Percentiles rank a stretch among this genome's conserved stretches.
phyloP scores from a whole-genome alignment of 2,888 invertebrate genomes.

The Conops quadrifasciatus region DNA sequence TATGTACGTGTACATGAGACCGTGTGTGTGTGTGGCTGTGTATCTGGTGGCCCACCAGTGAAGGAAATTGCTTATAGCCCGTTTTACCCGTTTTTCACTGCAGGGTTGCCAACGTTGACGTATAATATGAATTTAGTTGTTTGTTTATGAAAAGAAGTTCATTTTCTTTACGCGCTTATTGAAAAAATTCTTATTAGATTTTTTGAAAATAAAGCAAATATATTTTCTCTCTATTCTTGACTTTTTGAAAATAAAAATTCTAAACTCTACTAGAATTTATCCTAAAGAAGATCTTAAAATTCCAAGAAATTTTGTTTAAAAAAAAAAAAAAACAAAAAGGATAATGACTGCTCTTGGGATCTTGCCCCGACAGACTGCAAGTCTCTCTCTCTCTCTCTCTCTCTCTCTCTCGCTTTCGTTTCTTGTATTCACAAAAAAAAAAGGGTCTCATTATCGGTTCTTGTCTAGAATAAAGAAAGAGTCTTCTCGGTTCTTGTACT shows the following conservation, averaged over 20 bases:
- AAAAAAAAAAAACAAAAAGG: too few species aligned
- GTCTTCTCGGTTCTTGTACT: too few species aligned
- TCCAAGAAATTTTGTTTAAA: too few species aligned
- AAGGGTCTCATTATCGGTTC: too few species aligned
- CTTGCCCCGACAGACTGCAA: too few species aligned
- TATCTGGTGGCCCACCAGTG: not conserved
- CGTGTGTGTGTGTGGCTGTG: not conserved
- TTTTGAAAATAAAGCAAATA: not conserved
- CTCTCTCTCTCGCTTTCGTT: not conserved
- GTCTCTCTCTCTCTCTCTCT: too few species aligned
- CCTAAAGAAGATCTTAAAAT: too few species aligned
- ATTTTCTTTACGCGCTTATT: constrained; percentile 4
- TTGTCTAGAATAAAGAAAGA: too few species aligned
- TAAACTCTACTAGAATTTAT: too few species aligned
- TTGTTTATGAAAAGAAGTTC: not conserved
- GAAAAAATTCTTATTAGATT: constrained; percentile 33
- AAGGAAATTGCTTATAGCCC: not conserved
- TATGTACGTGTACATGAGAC: constrained; percentile 5
- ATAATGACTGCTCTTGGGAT: too few species aligned
- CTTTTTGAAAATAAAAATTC: too few species aligned
- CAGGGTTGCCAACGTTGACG: not conserved
- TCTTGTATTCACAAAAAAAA: too few species aligned
- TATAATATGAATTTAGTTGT: not conserved
- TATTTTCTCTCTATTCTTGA: not conserved
- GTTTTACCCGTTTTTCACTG: not conserved